phyloP scores from a whole-genome alignment of 2,888 invertebrate genomes.

The Dexiosoma caninum region DNA sequence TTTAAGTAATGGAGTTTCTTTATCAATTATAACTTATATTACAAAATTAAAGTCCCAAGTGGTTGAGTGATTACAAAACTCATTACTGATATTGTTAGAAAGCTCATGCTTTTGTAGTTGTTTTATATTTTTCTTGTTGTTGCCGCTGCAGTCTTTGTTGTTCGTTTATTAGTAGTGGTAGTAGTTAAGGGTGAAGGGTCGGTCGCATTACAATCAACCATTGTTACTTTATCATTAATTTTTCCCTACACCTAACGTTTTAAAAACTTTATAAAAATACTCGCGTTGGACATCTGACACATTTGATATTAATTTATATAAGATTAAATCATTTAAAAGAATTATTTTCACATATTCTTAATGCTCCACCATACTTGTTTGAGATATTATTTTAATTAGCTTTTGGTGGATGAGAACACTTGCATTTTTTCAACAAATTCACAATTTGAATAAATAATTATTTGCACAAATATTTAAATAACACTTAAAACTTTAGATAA shows the following conservation, averaged over 20 bases:
- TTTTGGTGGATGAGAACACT: constrained; percentile 29
- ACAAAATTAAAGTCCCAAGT: constrained; percentile 11
- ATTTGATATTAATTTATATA: neutral
- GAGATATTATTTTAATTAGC: neutral
- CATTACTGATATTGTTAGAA: constrained; percentile 36
- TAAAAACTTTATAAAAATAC: neutral
- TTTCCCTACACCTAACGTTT: neutral
- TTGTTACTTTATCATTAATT: constrained; percentile 45
- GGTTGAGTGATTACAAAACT: constrained; percentile 21
- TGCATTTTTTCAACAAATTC: neutral
- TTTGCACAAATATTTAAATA: neutral
- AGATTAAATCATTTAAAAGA: neutral
- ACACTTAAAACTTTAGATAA: neutral
- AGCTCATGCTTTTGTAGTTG: constrained; percentile 1
- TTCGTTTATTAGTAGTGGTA: constrained; percentile 23
- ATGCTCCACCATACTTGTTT: constrained; percentile 5
- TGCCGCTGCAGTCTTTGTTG: constrained; percentile 11
- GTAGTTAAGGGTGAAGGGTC: constrained; percentile 27
- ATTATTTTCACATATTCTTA: neutral
- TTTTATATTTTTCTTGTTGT: neutral
- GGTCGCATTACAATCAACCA: constrained; percentile 28
- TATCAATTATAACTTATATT: neutral
- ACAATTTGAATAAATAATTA: neutral
- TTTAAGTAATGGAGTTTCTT: constrained; percentile 1
- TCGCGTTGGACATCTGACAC: neutral